These are phyloP conservation scores for Oreochromis tanganicae DNA, from an alignment of 2,113 vertebrate genomes.

Conservation along the genomic window DNA sequence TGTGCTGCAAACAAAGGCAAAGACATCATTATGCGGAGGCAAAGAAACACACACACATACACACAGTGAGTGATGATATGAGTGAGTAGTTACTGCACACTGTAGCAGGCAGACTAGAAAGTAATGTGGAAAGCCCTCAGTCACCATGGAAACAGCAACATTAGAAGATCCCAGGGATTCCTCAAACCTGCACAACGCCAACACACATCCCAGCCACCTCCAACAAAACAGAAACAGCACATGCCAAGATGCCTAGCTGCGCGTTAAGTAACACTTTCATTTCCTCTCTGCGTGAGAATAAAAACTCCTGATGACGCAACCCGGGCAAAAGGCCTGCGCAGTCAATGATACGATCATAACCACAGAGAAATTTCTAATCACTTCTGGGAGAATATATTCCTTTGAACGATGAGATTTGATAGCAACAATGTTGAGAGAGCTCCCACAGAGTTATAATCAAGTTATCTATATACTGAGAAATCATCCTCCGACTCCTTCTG, in stretches of 20 bases:
- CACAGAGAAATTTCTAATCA: not conserved
- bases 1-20: not conserved
- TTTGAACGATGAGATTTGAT: not conserved
- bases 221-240: not conserved
- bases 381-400: not conserved
- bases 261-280: constrained; percentile 5
- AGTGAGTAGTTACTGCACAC: constrained; percentile 10
- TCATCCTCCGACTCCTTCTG: not conserved
- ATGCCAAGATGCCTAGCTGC: not conserved
- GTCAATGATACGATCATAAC: not conserved
- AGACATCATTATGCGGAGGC: not conserved
- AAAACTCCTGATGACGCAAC: not conserved
- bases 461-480: not conserved
- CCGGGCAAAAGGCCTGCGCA: not conserved
- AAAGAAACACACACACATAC: not conserved
- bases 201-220: not conserved
- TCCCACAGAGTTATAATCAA: not conserved
- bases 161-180: constrained; percentile 63
- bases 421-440: not conserved
- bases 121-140: constrained; percentile 31
- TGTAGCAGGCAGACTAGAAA: not conserved
- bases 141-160: constrained; percentile 60
- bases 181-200: constrained; percentile 24
- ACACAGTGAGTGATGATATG: not conserved
- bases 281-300: not conserved